A percentile compares a stretch with the other conserved stretches of the same genome.
These are phyloP conservation scores for Elysia chlorotica DNA, from an alignment of 1,140 invertebrate genomes.

Conservation along the genomic window DNA sequence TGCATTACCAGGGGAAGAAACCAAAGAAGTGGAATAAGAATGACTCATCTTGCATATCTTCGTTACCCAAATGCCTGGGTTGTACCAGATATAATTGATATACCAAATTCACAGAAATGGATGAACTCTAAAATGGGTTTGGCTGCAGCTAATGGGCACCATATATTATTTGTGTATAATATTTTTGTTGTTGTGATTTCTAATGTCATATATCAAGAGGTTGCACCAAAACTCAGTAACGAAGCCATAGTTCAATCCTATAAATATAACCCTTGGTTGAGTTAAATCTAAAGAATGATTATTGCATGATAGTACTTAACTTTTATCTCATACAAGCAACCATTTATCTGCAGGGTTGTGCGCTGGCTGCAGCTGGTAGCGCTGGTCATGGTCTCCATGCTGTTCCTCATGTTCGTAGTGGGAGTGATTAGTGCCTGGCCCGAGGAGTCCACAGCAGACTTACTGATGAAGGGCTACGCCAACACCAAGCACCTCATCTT, in stretches of 20 bases:
- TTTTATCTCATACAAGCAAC: not conserved
- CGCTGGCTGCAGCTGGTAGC: conserved; percentile 40
- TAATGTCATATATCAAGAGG: not conserved
- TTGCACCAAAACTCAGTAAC: not conserved
- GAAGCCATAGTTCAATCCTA: not conserved
- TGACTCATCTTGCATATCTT: too few relatives aligned
- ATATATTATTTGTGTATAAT: too few relatives aligned
- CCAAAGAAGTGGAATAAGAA: too few relatives aligned
- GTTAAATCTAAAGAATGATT: not conserved
- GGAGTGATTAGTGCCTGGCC: conserved; percentile 32
- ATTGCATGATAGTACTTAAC: not conserved
- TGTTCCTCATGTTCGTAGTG: conserved; percentile 40
- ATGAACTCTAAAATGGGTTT: too few relatives aligned
- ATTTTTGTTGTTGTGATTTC: not conserved
- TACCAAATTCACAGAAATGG: too few relatives aligned
- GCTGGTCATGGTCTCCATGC: conserved; percentile 50
- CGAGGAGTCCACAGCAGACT: conserved; percentile 15
- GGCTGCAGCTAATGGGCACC: too few relatives aligned
- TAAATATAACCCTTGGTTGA: not conserved
- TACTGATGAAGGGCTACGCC: conserved; percentile 34
- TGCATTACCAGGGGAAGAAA: too few relatives aligned
- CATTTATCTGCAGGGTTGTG: conserved; percentile 30
- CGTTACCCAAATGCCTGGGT: too few relatives aligned
- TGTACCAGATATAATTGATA: too few relatives aligned
- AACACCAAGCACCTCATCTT: conserved; percentile 72